phyloP scores from a whole-genome alignment of 2,888 invertebrate species.

The Coenonympha arcania region DNA sequence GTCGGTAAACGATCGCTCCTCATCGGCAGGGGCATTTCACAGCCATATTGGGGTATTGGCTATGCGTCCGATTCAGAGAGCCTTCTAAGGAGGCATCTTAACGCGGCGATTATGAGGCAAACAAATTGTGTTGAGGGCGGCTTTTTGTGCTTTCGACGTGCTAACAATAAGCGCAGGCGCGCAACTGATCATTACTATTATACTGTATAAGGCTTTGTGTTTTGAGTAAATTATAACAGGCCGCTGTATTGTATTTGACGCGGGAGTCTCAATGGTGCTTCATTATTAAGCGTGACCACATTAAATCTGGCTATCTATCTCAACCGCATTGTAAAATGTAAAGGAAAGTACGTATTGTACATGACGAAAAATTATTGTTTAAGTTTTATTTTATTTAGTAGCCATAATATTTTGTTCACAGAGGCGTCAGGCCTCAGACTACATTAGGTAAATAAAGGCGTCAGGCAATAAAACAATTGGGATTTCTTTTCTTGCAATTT shows the following conservation, averaged over 20 bases:
- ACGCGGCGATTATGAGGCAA: slow-evolving; percentile 61
- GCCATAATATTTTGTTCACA: too few relatives aligned
- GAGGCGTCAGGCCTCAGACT: too few relatives aligned
- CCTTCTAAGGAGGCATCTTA: slow-evolving; percentile 45
- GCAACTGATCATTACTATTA: slow-evolving; percentile 73
- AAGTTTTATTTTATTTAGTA: too few relatives aligned
- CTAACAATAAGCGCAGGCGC: slow-evolving; percentile 65
- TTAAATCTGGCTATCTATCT: slow-evolving; percentile 35
- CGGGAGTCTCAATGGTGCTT: slow-evolving; percentile 59
- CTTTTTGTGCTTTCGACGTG: slow-evolving; percentile 67
- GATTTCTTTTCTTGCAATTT: too few relatives aligned
- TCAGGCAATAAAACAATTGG: too few relatives aligned
- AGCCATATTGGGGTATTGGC: slow-evolving; percentile 50
- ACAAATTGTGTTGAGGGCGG: slow-evolving; percentile 64
- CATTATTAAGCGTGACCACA: slow-evolving; percentile 68
- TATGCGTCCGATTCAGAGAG: slow-evolving; percentile 46
- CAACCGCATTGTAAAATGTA: neutral
- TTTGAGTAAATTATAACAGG: slow-evolving; percentile 75
- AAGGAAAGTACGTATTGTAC: neutral
- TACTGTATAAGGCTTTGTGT: slow-evolving; percentile 71
- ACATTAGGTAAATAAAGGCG: too few relatives aligned
- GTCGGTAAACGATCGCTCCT: slow-evolving; percentile 62
- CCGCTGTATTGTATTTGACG: slow-evolving; percentile 61
- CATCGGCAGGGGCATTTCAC: slow-evolving; percentile 55
- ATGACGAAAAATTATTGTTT: too few relatives aligned